Evolutionary conservation across 2,797 vertebrate genomes (phyloP), one percentile per base, ranked within the genome.

Genomic region (Sebastes steindachneri): DNA sequence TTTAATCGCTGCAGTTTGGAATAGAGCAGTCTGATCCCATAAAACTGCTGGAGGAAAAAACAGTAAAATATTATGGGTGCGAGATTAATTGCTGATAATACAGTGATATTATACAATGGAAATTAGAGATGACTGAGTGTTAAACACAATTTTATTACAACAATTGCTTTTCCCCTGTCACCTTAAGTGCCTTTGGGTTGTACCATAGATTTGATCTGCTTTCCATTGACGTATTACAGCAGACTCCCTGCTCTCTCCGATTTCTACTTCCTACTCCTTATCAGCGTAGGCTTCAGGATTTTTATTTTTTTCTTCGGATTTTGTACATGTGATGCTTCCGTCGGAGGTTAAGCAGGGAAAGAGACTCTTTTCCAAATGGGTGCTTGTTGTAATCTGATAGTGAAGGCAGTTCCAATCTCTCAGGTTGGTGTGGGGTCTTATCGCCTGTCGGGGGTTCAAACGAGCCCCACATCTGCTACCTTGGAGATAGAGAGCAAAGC

Each of bases 331-430:
- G 71, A 86, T 68, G 69, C 74, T 88, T 79, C 73, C 81, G 76
- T 68, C 65, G 25, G 68, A 72, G 85, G 84, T 89, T 72, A 81
- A 90, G 73, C 82, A 82, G 79, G 55, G 58, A 85, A 59, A 64
- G 48, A 69, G 54, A 65, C 54, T 79, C 68, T 80, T 84, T 88
- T 92, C 90, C 77, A 89, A 91, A 88, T 82, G 58, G 83, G 77
- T 53, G 80, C 74, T 87, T 79, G 83, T 87, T 88, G 80, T 86
- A 86, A 92, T 94, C 90, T 90, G 93, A 93, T 92, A 67, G 83
- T 1, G 57, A 77, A 80, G 64, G 81, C 82, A 79, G 82, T 65
- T 87, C 79, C 79, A 82, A 88, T 92, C 88, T 81, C 69, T 82
- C 79, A 77, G 79, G 88, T 82, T 73, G 65, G 86, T 68, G 86